Evolutionary conservation across 53 echinoderm and acorn worm species (phyloP), one percentile per base, ranked within the genome.

Genomic region (Apostichopus leukothele): DNA sequence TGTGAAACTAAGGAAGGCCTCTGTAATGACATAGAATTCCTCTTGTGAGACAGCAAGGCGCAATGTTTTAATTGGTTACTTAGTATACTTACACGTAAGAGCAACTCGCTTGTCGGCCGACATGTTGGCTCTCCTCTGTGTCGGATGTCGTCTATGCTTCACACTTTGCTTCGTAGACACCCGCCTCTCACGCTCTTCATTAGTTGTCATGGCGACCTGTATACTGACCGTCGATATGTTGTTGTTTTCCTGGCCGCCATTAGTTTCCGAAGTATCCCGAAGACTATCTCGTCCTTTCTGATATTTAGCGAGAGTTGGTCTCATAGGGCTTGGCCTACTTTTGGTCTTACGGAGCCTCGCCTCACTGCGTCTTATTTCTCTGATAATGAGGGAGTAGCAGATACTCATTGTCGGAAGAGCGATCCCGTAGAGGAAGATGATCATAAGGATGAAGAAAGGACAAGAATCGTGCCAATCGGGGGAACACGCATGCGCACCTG

Each of bases 51-150:
- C 39, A 39, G 39, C 39, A 3, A 39, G 2, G 39, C 39, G 39
- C 39, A 39, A 39, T 39, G 39, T 39, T 39, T 39, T 39, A 12
- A 75, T 75, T 75, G 39, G 39, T 39, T 39, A 39, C 39, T 39
- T 39, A 39, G 39, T 39, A 39, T 52, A 54, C 81, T 20, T 81
- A 81, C 81, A 55, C 14, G 81, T 59, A 5, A 81, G 20, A 59
- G 81, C 81, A 12, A 81, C 81, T 81, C 81, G 39, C 60, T 81
- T 81, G 81, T 81, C 81, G 25, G 60, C 81, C 18, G 81, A 81
- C 54, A 81, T 53, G 23, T 81, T 81, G 71, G 20, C 20, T 71
- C 71, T 6, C 16, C 18, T 71, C 20, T 71, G 71, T 71, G 71
- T 71, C 16, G 74, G 77, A 7, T 16, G 23, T 81, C 55, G 5